These are phyloP conservation scores for Seriola dumerili DNA, from an alignment of 2,113 vertebrate genomes.

Conservation along the genomic window DNA sequence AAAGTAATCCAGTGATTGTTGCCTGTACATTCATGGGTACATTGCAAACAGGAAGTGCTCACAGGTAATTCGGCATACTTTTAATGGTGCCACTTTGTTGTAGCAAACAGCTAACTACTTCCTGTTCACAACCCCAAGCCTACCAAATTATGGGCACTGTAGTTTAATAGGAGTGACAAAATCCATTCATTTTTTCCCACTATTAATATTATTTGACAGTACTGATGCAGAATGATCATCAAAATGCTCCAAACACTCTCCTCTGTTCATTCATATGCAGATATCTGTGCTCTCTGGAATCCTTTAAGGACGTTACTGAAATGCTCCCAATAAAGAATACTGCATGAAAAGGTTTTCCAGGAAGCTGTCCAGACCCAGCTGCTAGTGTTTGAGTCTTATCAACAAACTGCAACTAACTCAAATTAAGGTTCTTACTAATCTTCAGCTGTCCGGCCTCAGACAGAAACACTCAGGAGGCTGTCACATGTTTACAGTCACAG, in stretches of 20 bases:
- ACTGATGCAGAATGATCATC: too few species aligned
- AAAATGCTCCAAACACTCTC: too few species aligned
- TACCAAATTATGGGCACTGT: not conserved
- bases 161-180: not conserved
- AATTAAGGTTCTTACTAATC: constrained; percentile 3
- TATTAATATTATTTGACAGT: too few species aligned
- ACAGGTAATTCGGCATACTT: not conserved
- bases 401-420: not conserved
- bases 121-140: not conserved
- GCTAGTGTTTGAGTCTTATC: not conserved
- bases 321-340: not conserved
- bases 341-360: not conserved
- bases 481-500: not conserved
- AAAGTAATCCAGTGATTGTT: not conserved
- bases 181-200: too few species aligned
- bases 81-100: not conserved
- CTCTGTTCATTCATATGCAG: too few species aligned
- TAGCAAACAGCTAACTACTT: not conserved
- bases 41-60: not conserved
- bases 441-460: not conserved
- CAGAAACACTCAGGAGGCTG: constrained; percentile 9
- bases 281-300: not conserved
- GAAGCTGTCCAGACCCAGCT: not conserved
- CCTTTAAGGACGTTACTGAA: not conserved
- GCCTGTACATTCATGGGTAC: not conserved